Percentiles rank a stretch among this genome's conserved stretches.
Conservation (phyloP, 2,797 vertebrate genomes). For the Pangasius krempfi region DNA sequence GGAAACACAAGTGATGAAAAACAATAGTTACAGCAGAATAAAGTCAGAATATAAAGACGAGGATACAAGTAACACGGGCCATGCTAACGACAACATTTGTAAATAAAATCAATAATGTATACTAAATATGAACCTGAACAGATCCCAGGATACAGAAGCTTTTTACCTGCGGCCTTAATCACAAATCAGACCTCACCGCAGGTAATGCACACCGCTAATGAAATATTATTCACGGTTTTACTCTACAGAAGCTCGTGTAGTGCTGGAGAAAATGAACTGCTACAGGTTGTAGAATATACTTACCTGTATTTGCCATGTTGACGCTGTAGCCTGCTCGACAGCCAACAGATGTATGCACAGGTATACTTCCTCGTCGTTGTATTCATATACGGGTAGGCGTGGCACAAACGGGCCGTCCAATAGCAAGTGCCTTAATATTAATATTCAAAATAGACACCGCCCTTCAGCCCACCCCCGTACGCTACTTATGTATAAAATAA, state of each 20-base stretch:
- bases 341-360: not conserved
- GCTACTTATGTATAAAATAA: not conserved
- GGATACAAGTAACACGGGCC: not conserved
- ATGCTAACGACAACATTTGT: not conserved
- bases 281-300: not conserved
- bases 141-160: not conserved
- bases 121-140: not conserved
- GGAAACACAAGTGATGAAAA: not conserved
- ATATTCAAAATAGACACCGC: not conserved
- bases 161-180: not conserved
- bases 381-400: not conserved
- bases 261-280: not conserved
- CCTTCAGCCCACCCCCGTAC: too few relatives aligned
- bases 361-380: not conserved
- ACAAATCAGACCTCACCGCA: too few relatives aligned
- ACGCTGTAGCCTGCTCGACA: not conserved
- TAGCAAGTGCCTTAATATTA: not conserved
- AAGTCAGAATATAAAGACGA: not conserved
- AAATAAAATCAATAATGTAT: not conserved
- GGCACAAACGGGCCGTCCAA: not conserved
- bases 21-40: not conserved
- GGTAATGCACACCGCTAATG: not conserved
- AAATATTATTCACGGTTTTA: not conserved
- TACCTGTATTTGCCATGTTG: not conserved
- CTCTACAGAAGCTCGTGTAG: not conserved